A percentile compares a stretch with the other conserved stretches of the same genome.
Conservation (phyloP, 2,113 vertebrate genomes). For the Callospermophilus lateralis region DNA sequence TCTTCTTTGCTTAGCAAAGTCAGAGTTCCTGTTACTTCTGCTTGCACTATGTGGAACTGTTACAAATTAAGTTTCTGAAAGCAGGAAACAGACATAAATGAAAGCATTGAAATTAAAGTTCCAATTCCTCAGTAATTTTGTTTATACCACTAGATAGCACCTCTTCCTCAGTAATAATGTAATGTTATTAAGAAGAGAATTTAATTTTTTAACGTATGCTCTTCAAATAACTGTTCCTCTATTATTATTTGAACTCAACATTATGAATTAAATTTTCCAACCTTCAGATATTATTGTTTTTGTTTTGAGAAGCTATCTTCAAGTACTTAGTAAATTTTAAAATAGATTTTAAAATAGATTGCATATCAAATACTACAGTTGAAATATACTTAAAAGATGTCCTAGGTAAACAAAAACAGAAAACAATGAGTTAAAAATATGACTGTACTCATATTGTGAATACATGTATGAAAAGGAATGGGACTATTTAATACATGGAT, state of each 20-base stretch:
- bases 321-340: conserved; percentile 46
- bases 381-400: conserved; percentile 52
- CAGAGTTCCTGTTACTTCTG: not conserved
- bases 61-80: conserved; percentile 49
- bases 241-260: conserved; percentile 52
- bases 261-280: conserved; percentile 52
- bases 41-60: not conserved
- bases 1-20: conserved; percentile 33
- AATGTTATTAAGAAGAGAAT: conserved; percentile 65
- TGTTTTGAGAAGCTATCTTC: not conserved
- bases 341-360: conserved; percentile 33
- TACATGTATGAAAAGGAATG: conserved; percentile 10
- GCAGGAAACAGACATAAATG: conserved; percentile 52
- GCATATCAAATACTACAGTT: not conserved
- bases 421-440: conserved; percentile 58
- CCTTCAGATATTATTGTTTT: conserved; percentile 54
- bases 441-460: not conserved
- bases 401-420: conserved; percentile 53
- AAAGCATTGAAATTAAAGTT: conserved; percentile 52
- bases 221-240: conserved; percentile 60
- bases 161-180: conserved; percentile 68
- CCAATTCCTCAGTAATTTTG: conserved; percentile 49
- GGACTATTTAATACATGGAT: conserved; percentile 54
- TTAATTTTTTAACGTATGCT: conserved; percentile 52
- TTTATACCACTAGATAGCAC: conserved; percentile 76